Percentiles rank a stretch among this genome's conserved stretches.
Conservation (phyloP, 2,888 invertebrate species). For the Nomada fucata region DNA sequence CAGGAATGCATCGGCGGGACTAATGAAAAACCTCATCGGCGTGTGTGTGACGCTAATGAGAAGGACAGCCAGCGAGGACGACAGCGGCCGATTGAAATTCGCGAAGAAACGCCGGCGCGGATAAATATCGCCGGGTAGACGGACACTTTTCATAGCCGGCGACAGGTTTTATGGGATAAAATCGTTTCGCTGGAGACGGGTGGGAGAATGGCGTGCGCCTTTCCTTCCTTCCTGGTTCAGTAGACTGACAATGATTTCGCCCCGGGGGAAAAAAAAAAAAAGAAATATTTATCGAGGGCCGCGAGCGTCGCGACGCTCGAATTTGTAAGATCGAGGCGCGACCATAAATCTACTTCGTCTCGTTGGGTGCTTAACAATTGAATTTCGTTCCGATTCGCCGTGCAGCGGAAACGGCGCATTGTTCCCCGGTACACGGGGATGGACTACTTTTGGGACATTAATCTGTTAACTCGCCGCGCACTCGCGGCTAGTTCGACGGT, state of each 20-base stretch:
- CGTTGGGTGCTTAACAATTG: constrained; percentile 47
- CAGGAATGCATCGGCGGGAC: constrained; percentile 82
- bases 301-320: constrained; percentile 13
- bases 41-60: constrained; percentile 82
- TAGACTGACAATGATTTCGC: constrained; percentile 59
- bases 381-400: constrained; percentile 51
- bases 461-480: constrained; percentile 40
- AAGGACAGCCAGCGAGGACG: constrained; percentile 75
- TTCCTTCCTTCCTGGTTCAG: constrained; percentile 31
- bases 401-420: constrained; percentile 22
- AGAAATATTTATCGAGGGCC: constrained; percentile 51
- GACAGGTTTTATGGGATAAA: constrained; percentile 63
- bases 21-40: constrained; percentile 84
- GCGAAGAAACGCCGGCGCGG: constrained; percentile 72
- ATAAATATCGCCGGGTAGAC: constrained; percentile 62
- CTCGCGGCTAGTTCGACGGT: constrained; percentile 21
- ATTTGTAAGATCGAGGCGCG: constrained; percentile 54
- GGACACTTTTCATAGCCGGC: constrained; percentile 52
- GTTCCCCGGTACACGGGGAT: not conserved
- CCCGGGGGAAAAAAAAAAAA: not conserved
- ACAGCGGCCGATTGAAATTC: constrained; percentile 79
- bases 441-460: constrained; percentile 40
- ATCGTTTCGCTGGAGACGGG: not conserved
- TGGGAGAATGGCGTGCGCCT: not conserved
- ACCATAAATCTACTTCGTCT: constrained; percentile 45